Percentiles rank a stretch among this genome's conserved stretches.
phyloP scores from a whole-genome alignment of 1,140 invertebrate genomes.

The Orchesella cincta region DNA sequence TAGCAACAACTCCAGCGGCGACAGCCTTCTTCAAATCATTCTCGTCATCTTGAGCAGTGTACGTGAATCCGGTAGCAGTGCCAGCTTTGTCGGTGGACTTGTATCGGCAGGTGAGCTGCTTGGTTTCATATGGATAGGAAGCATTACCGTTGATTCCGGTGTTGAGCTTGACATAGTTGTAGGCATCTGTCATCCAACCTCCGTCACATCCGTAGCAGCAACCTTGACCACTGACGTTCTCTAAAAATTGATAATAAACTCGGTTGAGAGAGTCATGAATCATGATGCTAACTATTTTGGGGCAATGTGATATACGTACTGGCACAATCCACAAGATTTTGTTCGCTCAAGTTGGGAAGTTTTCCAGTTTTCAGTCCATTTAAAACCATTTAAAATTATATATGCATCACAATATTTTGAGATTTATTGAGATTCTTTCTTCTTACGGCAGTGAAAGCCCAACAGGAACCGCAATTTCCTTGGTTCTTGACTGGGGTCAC shows the following conservation, averaged over 20 bases:
- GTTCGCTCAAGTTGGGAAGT: background rate
- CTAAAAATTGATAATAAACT: background rate
- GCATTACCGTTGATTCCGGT: background rate
- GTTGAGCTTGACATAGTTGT: background rate
- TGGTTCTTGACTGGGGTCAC: slow-evolving; percentile 60
- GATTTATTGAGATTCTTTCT: background rate
- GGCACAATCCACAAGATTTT: slow-evolving; percentile 4
- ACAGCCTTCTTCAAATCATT: background rate
- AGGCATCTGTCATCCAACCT: background rate
- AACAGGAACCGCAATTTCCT: slow-evolving; percentile 56
- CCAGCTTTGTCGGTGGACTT: background rate
- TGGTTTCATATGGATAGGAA: background rate
- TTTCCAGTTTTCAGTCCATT: background rate
- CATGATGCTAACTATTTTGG: too few relatives aligned
- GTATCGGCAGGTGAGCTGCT: background rate
- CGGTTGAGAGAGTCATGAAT: too few relatives aligned
- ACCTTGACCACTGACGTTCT: background rate
- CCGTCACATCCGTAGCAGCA: background rate
- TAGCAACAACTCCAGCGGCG: background rate
- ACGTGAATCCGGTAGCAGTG: background rate
- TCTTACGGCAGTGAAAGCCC: slow-evolving; percentile 54
- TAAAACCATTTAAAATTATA: background rate
- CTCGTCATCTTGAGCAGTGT: background rate
- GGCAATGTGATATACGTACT: background rate
- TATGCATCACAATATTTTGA: background rate